These are phyloP conservation scores for Tachuris rubrigastra DNA, from an alignment of 2,113 vertebrate genomes.

Conservation along the genomic window DNA sequence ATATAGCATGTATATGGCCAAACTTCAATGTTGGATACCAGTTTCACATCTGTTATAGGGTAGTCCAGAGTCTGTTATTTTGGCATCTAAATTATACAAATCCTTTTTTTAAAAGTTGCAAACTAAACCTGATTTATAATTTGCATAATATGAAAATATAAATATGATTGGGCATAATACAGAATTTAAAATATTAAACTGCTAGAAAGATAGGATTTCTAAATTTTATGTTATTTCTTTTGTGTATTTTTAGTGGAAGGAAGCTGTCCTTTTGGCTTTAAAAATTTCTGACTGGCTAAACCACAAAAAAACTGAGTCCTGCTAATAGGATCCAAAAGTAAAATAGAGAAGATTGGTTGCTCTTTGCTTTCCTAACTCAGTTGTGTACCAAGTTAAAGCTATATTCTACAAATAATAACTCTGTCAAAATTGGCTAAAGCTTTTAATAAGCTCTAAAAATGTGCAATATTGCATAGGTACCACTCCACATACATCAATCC, in stretches of 20 bases:
- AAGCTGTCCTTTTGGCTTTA: constrained; percentile 9
- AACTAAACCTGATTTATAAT: constrained; percentile 27
- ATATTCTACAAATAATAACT: not conserved
- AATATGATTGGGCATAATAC: not conserved
- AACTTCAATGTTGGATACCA: constrained; percentile 22
- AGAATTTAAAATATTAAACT: not conserved
- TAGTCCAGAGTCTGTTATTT: constrained; percentile 15
- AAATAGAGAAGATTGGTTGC: not conserved
- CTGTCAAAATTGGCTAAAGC: not conserved
- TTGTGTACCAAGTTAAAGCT: not conserved
- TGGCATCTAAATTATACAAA: constrained; percentile 48
- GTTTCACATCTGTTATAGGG: constrained; percentile 25
- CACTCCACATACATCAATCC: not conserved
- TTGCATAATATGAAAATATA: constrained; percentile 13
- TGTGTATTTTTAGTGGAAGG: not conserved
- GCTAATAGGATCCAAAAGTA: not conserved
- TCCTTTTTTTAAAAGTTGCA: constrained; percentile 29
- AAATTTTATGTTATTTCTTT: not conserved
- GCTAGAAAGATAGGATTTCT: not conserved
- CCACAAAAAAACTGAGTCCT: not conserved
- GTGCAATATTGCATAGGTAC: not conserved
- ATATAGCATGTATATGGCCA: not conserved
- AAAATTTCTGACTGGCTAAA: constrained; percentile 24
- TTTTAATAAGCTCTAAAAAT: not conserved
- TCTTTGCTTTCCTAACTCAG: not conserved